Conservation (phyloP, 2,888 invertebrate species). For the Drosophila nr. perissopoda region DNA sequence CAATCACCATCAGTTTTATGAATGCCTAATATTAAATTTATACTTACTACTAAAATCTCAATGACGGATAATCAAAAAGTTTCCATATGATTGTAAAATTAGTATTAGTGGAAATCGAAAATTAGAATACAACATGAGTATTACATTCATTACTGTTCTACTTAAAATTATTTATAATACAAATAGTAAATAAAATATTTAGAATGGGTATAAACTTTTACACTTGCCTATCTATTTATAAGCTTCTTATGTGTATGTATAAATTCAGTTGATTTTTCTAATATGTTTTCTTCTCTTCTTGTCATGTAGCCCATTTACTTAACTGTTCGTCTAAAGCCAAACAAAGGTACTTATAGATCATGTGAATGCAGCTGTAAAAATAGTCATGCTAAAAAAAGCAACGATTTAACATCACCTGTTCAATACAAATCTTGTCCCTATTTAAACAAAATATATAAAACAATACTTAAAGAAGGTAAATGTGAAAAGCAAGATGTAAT, state of each 20-base stretch:
- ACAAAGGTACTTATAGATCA: slow-evolving; percentile 82
- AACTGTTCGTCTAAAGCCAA: slow-evolving; percentile 78
- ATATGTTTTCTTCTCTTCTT: slow-evolving; percentile 51
- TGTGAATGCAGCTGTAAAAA: slow-evolving; percentile 74
- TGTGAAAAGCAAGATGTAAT: slow-evolving; percentile 26
- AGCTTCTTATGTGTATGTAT: slow-evolving; percentile 3
- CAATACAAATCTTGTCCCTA: slow-evolving; percentile 50
- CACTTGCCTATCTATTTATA: slow-evolving; percentile 3
- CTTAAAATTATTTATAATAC: not conserved
- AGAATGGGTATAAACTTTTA: not conserved
- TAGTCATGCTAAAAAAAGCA: slow-evolving; percentile 67
- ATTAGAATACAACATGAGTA: not conserved
- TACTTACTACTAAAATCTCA: not conserved
- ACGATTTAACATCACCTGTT: slow-evolving; percentile 66
- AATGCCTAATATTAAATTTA: not conserved
- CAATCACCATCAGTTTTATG: not conserved
- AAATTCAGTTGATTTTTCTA: slow-evolving; percentile 26
- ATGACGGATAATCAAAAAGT: not conserved
- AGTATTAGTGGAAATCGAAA: not conserved
- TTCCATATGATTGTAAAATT: not conserved
- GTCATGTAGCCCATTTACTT: slow-evolving; percentile 82
- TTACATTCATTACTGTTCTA: not conserved
- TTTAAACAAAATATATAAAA: slow-evolving; percentile 54
- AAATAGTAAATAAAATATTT: not conserved
- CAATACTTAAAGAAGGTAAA: slow-evolving; percentile 56